A percentile compares a stretch with the other conserved stretches of the same genome.
Evolutionary conservation across 2,797 vertebrate species (phyloP).

Genomic region (Acanthiza pusilla): DNA sequence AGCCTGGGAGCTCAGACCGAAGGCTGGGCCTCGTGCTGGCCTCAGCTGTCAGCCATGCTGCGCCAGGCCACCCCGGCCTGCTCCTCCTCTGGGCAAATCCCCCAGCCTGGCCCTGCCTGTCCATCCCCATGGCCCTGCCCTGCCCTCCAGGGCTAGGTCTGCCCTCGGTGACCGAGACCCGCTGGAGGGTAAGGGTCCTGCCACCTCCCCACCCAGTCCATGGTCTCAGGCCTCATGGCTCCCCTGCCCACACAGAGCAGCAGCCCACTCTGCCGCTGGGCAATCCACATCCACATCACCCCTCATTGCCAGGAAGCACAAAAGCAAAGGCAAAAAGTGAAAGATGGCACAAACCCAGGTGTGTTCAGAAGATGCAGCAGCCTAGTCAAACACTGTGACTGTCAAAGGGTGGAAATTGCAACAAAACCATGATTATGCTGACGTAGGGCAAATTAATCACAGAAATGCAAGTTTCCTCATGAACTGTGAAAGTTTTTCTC

Average conservation of each 20-base stretch:
- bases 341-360: neutral
- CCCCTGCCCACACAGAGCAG: neutral
- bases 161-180: rapidly evolving
- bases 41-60: neutral
- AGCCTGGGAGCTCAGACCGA: neutral
- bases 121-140: neutral
- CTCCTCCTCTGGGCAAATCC: neutral
- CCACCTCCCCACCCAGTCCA: neutral
- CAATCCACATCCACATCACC: rapidly evolving
- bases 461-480: neutral
- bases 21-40: neutral
- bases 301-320: rapidly evolving
- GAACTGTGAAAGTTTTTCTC: neutral
- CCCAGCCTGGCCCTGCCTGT: too few species aligned
- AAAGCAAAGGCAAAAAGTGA: neutral
- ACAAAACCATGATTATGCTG: neutral
- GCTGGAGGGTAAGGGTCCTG: neutral
- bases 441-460: neutral
- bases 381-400: neutral
- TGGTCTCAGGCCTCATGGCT: neutral
- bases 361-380: neutral
- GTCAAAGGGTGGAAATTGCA: neutral
- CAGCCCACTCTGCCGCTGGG: neutral
- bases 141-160: neutral
- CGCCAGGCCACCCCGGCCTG: neutral